Evolutionary conservation across 2,888 invertebrate species (phyloP), one percentile per base, ranked within the genome.

Genomic region (Phyllotreta striolata): DNA sequence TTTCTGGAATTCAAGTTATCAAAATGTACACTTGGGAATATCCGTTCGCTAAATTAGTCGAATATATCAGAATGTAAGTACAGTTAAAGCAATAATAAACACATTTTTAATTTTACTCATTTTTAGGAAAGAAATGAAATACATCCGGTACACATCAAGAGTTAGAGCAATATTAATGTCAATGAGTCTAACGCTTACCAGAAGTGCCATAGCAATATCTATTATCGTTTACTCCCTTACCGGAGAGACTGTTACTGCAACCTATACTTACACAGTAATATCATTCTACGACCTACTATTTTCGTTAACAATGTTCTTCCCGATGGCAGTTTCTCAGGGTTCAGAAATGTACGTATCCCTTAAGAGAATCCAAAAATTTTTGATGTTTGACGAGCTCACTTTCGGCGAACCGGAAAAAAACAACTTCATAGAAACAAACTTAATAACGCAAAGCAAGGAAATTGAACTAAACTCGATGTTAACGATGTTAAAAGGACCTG

Each of bases 1-100:
- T 96, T 46, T 87, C 88, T 74, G 96, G 95, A 0, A 92, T 94
- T 77, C 88, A 94, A 82, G 93, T 96, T 0, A 93, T 97, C 71
- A 97, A 97, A 83, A 96, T 96, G 95, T 97, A 95, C 76, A 92
- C 95, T 0, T 97, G 96, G 92, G 97, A 97, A 78, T 88, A 88
- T 73, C 91, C 95, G 0, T 96, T 97, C 77, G 87, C 90, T 12
- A 87, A 88, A 72, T 85, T 95, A 62, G 91, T 96, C 1, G 88
- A 85, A 40, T 72, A 84, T 24, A 85, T 89, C 0, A 82, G 93
- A 76, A 80, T 77, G 82, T 85, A 83, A 74, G 66, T 62, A 58
- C 10, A 24, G 1, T 3, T 24, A 24, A 4, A 1, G 24, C 4
- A 24, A 24, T 24, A 3, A 24, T 24, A 3, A 24, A 24, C 24